phyloP scores from a whole-genome alignment of 1,140 invertebrate species.

The Metaphire vulgaris region DNA sequence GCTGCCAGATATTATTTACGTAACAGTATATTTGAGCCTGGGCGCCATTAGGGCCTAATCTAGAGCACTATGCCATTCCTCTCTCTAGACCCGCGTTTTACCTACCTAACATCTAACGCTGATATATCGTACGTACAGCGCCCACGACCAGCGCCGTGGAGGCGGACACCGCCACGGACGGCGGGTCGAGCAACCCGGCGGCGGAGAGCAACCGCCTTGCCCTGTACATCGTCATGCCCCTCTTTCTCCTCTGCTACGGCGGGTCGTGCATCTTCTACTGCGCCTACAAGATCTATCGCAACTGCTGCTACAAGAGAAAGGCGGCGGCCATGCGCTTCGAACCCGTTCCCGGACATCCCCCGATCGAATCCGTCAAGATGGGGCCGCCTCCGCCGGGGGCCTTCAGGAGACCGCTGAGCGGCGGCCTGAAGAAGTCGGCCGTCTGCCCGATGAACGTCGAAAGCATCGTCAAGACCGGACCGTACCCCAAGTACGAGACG shows the following conservation, averaged over 20 bases:
- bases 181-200: neutral
- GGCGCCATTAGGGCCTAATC: no score
- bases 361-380: neutral
- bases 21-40: no score
- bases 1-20: no score
- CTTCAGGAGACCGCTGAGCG: neutral
- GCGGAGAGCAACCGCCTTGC: neutral
- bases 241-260: conserved; percentile 18
- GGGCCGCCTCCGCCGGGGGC: neutral
- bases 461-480: neutral
- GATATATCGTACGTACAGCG: no score
- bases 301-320: conserved; percentile 4
- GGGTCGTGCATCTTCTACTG: conserved; percentile 23
- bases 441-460: neutral
- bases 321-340: neutral
- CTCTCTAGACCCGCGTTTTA: no score
- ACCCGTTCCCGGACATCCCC: neutral
- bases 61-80: no score
- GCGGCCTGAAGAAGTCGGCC: neutral
- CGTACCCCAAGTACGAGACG: neutral
- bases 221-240: conserved; percentile 15
- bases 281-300: conserved; percentile 9
- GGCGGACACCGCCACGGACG: neutral
- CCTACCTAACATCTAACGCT: no score
- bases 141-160: no score